Base-by-base conservation (phyloP, 2,797 vertebrate species). In the Peromyscus melanophrys region DNA sequence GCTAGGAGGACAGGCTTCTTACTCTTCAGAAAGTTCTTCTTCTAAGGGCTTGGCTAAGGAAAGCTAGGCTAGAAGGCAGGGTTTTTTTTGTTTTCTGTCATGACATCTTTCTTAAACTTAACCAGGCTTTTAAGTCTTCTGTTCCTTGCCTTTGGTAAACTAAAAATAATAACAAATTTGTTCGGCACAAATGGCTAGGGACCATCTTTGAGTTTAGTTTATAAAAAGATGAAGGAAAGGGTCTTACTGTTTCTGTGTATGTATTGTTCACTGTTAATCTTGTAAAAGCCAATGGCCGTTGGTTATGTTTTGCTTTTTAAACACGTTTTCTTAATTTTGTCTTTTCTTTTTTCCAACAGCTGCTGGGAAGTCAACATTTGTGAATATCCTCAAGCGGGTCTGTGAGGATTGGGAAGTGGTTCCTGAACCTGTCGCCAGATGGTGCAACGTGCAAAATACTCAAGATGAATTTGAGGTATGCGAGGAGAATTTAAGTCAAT, bases 281-380 rank as follows among this genome's bases (percentile, higher is more conserved):
- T 94, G 21, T 67, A 43, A 81, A 84, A 89, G 23, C 52, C 67
- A 21, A 40, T 92, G n/a, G 43, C 34, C 40, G 0, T n/a, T 52
- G 31, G 1, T 80, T 89, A 90, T 11, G 21, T 5, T 82, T 90
- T 90, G 63, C 80, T 57, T 73, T 75, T 69, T 55, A 86, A n/a
- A 34, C 49, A 63, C 11, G 3, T 92, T 95, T 78, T 19, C 21
- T 71, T 57, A 83, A 2, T 97, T 96, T 82, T 61, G 16, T 61
- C 75, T 96, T 95, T 95, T 94, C n/a, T 27, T 96, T 27, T n/a
- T 87, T 76, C 59, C 2, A 59, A 14, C 98, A 99, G 99, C 99
- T 83, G 99, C 99, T 27, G 99, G 99, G 1, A 99, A 99, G 88
- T 99, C 99, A 0, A 99, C 99, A 0, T 99, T 99, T 98, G 99